Evolutionary conservation across 2,113 vertebrate genomes (phyloP).

Genomic region (Tachysurus vachellii): DNA sequence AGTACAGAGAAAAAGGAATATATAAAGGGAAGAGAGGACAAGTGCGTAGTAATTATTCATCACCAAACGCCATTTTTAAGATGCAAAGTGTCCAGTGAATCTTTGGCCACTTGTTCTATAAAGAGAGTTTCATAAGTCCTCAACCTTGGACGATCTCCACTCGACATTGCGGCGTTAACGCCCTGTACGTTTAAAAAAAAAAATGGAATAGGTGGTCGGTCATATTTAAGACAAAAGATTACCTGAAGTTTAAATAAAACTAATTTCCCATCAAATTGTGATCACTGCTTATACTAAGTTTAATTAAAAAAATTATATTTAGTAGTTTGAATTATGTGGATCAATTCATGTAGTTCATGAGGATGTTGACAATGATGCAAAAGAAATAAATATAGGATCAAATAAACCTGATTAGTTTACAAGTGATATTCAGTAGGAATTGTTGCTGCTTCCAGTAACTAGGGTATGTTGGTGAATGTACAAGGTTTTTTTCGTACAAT

Average conservation of each 20-base stretch:
- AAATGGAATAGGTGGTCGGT: no score
- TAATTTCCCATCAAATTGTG: background rate
- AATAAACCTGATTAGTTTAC: background rate
- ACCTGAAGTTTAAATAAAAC: background rate
- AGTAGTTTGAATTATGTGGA: background rate
- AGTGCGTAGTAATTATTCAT: background rate
- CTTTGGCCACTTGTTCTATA: background rate
- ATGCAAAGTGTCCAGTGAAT: background rate
- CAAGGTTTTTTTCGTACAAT: background rate
- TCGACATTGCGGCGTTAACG: background rate
- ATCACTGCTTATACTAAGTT: no score
- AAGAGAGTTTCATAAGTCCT: background rate
- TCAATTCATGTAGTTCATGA: background rate
- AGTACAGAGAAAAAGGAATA: background rate
- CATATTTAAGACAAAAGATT: background rate
- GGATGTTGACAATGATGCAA: background rate
- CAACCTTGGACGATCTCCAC: background rate
- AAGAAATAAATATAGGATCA: background rate
- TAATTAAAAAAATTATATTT: no score
- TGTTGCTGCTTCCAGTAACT: background rate
- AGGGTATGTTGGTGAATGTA: background rate
- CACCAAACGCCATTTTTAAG: background rate
- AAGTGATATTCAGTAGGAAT: background rate
- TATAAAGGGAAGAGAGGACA: background rate
- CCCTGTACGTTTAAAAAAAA: no score